Evolutionary conservation across 2,113 vertebrate genomes (phyloP), one percentile per base, ranked within the genome.

Genomic region (Chlorocebus sabaeus): DNA sequence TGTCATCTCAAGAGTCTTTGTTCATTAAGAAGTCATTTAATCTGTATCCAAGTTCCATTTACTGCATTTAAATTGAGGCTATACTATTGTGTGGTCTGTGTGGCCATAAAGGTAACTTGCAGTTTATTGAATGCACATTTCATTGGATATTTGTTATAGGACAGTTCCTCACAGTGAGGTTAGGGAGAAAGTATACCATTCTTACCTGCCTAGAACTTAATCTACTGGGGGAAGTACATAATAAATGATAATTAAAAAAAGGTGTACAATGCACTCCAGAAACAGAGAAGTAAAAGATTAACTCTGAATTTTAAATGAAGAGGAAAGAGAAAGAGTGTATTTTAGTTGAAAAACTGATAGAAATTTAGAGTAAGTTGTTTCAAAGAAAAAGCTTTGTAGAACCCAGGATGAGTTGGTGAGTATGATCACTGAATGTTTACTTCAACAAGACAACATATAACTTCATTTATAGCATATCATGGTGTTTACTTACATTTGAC

Each of bases 361-460:
- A 93, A 73, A 68, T 75, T 48, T 81, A 70, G 25, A 90, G 2
- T 86, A 83, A 82, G 8, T 95, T 94, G 11, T 90, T 88, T 95
- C 4, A 82, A 76, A 93, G 82, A 72, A 80, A 64, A 32, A 59
- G 11, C 8, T 59, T 72, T 70, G 14, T 70, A 76, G 40, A 87
- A 40, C 20, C 18, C 40, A 38, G 6, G 30, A 61, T 52, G 0
- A 61, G 67, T 76, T 96, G 23, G 30, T 82, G 14, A 59, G 9
- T 84, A 6, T 80, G 14, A 18, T 61, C 22, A 30, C 4, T 68
- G 48, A 40, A 38, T 80, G 55, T 38, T 92, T 88, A 75, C 55
- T 89, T 95, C 35, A 95, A 76, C 64, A 89, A 80, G 48, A 89
- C 7, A 93, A 64, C 7, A 35, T 57, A 32, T 55, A 70, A 43